A percentile compares a stretch with the other conserved stretches of the same genome.
These are phyloP conservation scores for Prosopocoilus inquinatus DNA, from an alignment of 2,888 invertebrate genomes.

Conservation along the genomic window DNA sequence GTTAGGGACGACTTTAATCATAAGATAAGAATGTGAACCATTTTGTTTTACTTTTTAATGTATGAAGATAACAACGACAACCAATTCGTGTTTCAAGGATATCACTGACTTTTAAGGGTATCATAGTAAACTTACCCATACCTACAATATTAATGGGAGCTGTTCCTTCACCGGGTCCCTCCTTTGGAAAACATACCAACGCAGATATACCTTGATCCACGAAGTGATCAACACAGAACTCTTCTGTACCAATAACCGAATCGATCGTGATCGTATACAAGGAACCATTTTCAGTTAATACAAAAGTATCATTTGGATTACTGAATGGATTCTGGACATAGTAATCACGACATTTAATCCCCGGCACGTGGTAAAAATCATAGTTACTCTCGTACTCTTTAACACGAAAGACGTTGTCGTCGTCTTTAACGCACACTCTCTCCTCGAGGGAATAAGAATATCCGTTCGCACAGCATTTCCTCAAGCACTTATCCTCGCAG, in stretches of 20 bases:
- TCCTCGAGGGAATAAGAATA: conserved; percentile 6
- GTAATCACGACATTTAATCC: conserved; percentile 2
- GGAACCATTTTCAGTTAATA: conserved; percentile 4
- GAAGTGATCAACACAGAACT: conserved; percentile 10
- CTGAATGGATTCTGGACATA: conserved; percentile 4
- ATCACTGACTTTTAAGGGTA: background rate
- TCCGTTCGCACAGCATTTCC: conserved; percentile 12
- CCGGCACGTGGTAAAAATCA: background rate
- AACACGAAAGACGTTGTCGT: background rate
- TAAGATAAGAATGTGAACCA: too few relatives aligned
- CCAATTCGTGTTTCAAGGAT: too few relatives aligned
- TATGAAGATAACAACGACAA: too few relatives aligned
- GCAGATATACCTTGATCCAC: conserved; percentile 5
- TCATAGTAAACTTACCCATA: background rate
- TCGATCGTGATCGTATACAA: background rate
- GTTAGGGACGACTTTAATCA: too few relatives aligned
- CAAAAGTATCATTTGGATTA: conserved; percentile 1
- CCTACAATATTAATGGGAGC: background rate
- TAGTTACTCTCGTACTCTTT: background rate
- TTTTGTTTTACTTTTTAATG: too few relatives aligned
- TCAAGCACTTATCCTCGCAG: conserved; percentile 4
- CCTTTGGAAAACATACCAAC: conserved; percentile 7
- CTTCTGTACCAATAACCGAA: background rate
- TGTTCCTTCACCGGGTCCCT: background rate
- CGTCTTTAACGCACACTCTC: conserved; percentile 6